Base-by-base conservation (phyloP, 2,888 invertebrate genomes). In the Ophraella communa region DNA sequence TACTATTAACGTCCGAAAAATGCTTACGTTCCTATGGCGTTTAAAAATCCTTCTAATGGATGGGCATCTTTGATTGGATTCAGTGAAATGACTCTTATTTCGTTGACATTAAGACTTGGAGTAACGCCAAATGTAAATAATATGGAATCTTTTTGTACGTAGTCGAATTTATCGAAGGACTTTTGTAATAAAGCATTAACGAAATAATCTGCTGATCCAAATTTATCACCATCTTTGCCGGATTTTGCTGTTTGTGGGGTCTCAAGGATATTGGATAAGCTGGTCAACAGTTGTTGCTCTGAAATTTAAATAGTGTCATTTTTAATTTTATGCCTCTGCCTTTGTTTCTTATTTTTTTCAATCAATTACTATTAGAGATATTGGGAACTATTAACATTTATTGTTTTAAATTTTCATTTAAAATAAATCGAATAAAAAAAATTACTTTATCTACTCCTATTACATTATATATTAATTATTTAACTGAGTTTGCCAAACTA, bases 141-240 rank as follows among this genome's bases (percentile, higher is more conserved):
- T 24, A 71, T 24, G 11, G 68, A 64, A 42, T 66, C 84, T 78
- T 71, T 81, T 21, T 60, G 42, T 3, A 64, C 4, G 8, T 60
- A 35, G 24, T 49, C 47, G 7, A 62, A 52, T 39, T 55, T 54
- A 8, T 33, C 14, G 1, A 42, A n/a, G 21, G 57, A 18, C 23
- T 44, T 51, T 4, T 55, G 44, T 10, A 23, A 51, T 4, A 71
- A 44, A n/a, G 64, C 94, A 77, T 94, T 94, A 1, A 92, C 92
- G 77, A 94, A 93, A 78, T 96, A 96, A 72, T 93, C 94, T 2
- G 95, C 91, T 0, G 94, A 94, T 0, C 89, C 91, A 2, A 86
- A 79, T 66, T 86, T 83, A 0, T 58, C 49, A 1, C 30, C 8
- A 14, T 27, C 58, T 39, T 47, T 58, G n/a, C 45, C 24, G 2